A percentile compares a stretch with the other conserved stretches of the same genome.
phyloP scores from a whole-genome alignment of 1,140 invertebrate species.

The Carposina sasakii region DNA sequence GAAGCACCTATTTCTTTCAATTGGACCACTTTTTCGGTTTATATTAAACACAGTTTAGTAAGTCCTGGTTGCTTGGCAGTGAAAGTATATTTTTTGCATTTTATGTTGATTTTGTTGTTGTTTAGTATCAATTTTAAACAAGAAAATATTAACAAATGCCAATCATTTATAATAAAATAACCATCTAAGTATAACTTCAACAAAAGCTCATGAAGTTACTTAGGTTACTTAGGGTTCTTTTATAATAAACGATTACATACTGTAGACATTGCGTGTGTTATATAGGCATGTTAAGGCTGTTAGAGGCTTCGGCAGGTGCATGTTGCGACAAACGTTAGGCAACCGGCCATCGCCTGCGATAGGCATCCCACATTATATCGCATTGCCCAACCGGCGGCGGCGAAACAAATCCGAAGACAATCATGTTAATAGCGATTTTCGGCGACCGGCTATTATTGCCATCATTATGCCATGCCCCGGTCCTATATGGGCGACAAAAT shows the following conservation, averaged over 20 bases:
- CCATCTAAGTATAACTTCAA: too few species aligned
- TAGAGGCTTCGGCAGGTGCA: slow-evolving; percentile 46
- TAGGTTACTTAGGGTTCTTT: too few species aligned
- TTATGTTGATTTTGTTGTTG: slow-evolving; percentile 18
- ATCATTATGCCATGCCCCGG: slow-evolving; percentile 10
- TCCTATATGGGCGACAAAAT: slow-evolving; percentile 16
- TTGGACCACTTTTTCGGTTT: slow-evolving; percentile 26
- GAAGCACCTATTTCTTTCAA: too few species aligned
- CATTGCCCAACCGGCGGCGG: slow-evolving; percentile 49
- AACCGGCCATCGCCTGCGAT: slow-evolving; percentile 58
- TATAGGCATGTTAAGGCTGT: too few species aligned
- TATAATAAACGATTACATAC: too few species aligned
- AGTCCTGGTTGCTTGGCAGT: too few species aligned
- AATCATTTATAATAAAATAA: too few species aligned
- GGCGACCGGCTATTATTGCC: slow-evolving; percentile 16
- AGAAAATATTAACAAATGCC: too few species aligned
- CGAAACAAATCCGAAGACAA: slow-evolving; percentile 60
- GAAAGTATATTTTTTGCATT: slow-evolving; percentile 29
- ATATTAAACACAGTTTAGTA: too few species aligned
- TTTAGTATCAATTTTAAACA: too few species aligned
- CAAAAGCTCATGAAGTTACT: too few species aligned
- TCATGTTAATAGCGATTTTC: slow-evolving; percentile 24
- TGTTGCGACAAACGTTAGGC: slow-evolving; percentile 65
- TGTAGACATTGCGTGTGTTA: too few species aligned
- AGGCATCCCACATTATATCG: slow-evolving; percentile 60